These are phyloP conservation scores for Leptopilina clavipes DNA, from an alignment of 1,140 invertebrate genomes.

Conservation along the genomic window DNA sequence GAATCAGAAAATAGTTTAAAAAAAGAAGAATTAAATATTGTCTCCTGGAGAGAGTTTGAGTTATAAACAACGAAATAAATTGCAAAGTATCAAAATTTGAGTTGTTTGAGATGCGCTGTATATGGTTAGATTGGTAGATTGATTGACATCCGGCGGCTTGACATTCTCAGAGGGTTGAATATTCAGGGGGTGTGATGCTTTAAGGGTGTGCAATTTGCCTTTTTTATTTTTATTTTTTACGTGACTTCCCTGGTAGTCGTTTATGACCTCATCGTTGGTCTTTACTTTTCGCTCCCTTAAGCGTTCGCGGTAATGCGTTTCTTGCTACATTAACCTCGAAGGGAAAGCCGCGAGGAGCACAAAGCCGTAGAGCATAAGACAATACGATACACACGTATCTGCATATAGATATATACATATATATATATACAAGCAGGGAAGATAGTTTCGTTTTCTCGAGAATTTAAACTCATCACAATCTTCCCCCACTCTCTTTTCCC, in stretches of 20 bases:
- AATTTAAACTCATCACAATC: conserved; percentile 42
- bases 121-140: conserved; percentile 16
- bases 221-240: conserved; percentile 37
- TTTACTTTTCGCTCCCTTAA: conserved; percentile 55
- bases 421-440: not conserved
- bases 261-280: conserved; percentile 34
- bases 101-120: no score
- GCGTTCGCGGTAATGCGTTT: conserved; percentile 67
- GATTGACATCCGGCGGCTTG: conserved; percentile 48
- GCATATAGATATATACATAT: conserved; percentile 22
- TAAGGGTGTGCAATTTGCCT: conserved; percentile 29
- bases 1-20: no score
- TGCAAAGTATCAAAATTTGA: conserved; percentile 16
- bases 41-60: no score
- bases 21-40: no score
- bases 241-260: conserved; percentile 39
- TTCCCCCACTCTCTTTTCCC: no score
- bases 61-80: no score
- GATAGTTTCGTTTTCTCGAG: conserved; percentile 41
- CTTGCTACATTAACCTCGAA: conserved; percentile 69
- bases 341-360: conserved; percentile 47
- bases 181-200: not conserved
- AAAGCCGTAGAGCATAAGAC: conserved; percentile 35
- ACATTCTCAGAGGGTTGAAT: conserved; percentile 35
- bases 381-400: conserved; percentile 4